A percentile compares a stretch with the other conserved stretches of the same genome.
Evolutionary conservation across 2,797 vertebrate genomes (phyloP).

Genomic region (Betta splendens): DNA sequence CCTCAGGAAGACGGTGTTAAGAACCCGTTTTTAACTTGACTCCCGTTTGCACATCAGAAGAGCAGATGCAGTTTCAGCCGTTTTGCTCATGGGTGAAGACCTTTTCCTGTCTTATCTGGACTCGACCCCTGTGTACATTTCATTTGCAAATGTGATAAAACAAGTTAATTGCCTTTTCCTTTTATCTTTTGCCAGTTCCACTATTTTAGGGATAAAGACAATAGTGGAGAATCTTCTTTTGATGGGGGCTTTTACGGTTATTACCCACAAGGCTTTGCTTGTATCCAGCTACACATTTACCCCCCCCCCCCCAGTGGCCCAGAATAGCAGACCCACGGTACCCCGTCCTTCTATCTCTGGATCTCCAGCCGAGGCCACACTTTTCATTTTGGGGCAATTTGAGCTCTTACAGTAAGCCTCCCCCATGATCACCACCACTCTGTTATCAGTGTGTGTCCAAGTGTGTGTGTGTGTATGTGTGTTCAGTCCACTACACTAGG

Average conservation of each 20-base stretch:
- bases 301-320: constrained; percentile 50
- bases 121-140: background rate
- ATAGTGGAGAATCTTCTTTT: constrained; percentile 22
- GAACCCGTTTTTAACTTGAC: too few relatives aligned
- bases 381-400: constrained; percentile 74
- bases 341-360: constrained; percentile 46
- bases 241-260: constrained; percentile 52
- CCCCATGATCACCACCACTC: constrained; percentile 46
- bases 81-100: constrained; percentile 19
- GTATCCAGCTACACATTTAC: constrained; percentile 46
- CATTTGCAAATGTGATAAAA: background rate
- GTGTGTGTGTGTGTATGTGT: constrained; percentile 1
- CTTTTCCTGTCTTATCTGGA: background rate
- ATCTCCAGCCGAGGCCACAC: constrained; percentile 61
- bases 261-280: constrained; percentile 57
- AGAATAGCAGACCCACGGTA: constrained; percentile 46
- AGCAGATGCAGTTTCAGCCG: too few relatives aligned
- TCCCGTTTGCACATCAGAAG: too few relatives aligned
- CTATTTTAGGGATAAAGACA: constrained; percentile 20
- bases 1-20: too few relatives aligned
- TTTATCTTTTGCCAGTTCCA: constrained; percentile 9
- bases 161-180: constrained; percentile 2
- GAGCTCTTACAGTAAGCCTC: constrained; percentile 66
- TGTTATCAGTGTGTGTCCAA: constrained; percentile 43
- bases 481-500: constrained; percentile 37